Evolutionary conservation across 1,140 invertebrate species (phyloP).

Genomic region (Zophobas morio): DNA sequence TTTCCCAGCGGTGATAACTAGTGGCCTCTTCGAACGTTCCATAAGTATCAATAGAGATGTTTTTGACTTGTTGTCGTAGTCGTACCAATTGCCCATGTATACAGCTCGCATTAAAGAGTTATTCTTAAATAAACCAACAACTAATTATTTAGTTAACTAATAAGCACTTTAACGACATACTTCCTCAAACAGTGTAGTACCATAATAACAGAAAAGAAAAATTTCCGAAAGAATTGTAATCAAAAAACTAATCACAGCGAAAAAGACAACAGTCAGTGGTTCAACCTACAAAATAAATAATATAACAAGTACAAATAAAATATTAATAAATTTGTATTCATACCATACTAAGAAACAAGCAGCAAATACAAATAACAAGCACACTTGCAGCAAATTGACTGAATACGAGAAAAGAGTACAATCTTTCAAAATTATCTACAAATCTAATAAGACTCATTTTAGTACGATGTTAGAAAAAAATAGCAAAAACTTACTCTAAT

Average conservation of each 20-base stretch:
- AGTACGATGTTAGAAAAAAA: too few relatives aligned
- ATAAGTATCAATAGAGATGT: too few relatives aligned
- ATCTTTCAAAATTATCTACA: conserved; percentile 1
- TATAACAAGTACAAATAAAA: background rate
- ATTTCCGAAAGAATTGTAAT: conserved; percentile 24
- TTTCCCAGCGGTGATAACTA: too few relatives aligned
- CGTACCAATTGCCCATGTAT: too few relatives aligned
- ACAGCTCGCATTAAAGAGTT: too few relatives aligned
- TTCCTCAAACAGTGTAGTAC: conserved; percentile 29
- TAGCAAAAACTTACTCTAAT: too few relatives aligned
- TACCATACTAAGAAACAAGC: background rate
- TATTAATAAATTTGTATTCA: background rate
- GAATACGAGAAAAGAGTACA: conserved; percentile 3
- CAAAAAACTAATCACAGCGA: background rate
- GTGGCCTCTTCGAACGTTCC: too few relatives aligned
- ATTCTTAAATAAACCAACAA: too few relatives aligned
- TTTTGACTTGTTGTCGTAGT: too few relatives aligned
- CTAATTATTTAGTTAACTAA: too few relatives aligned
- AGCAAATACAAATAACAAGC: conserved; percentile 2
- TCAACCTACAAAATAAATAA: conserved; percentile 6
- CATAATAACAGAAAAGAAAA: conserved; percentile 45
- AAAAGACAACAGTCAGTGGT: conserved; percentile 2
- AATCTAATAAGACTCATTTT: background rate
- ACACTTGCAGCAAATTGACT: conserved; percentile 6
- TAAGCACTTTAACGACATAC: too few relatives aligned